These are phyloP conservation scores for Anoplius nigerrimus DNA, from an alignment of 2,888 invertebrate genomes.

Conservation along the genomic window DNA sequence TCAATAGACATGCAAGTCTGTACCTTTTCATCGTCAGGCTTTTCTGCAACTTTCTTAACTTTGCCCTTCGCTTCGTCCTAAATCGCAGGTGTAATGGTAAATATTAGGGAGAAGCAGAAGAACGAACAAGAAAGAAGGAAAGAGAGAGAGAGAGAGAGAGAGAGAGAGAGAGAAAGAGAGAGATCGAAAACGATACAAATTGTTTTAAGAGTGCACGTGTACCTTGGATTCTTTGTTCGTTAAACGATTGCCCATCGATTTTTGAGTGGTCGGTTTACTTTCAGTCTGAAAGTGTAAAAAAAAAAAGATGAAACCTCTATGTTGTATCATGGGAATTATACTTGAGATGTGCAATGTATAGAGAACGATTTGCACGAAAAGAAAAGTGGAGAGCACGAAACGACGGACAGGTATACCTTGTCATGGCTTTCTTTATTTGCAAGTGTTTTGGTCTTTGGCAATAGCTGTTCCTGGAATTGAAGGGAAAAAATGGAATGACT, in stretches of 20 bases:
- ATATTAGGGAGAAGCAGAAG: background rate
- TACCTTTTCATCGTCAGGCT: background rate
- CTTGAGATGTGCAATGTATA: no score
- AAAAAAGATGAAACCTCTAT: background rate
- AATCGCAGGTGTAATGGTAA: background rate
- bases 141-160: no score
- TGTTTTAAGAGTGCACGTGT: background rate
- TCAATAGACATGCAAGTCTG: no score
- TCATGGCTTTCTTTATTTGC: background rate
- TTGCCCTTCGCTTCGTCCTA: background rate
- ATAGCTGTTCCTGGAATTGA: background rate
- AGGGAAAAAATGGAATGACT: no score
- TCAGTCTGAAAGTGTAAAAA: slow-evolving; percentile 1
- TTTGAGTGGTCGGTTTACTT: background rate
- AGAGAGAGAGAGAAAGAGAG: no score
- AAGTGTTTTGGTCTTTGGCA: background rate
- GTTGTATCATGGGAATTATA: background rate
- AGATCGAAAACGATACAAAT: no score
- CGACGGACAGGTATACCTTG: background rate
- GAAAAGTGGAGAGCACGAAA: background rate
- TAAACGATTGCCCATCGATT: background rate
- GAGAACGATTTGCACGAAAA: background rate
- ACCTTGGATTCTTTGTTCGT: slow-evolving; percentile 1
- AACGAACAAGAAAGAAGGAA: no score
- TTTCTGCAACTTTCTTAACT: background rate